Evolutionary conservation across 2,888 invertebrate genomes (phyloP), one percentile per base, ranked within the genome.

Genomic region (Drosophila maculinotata): DNA sequence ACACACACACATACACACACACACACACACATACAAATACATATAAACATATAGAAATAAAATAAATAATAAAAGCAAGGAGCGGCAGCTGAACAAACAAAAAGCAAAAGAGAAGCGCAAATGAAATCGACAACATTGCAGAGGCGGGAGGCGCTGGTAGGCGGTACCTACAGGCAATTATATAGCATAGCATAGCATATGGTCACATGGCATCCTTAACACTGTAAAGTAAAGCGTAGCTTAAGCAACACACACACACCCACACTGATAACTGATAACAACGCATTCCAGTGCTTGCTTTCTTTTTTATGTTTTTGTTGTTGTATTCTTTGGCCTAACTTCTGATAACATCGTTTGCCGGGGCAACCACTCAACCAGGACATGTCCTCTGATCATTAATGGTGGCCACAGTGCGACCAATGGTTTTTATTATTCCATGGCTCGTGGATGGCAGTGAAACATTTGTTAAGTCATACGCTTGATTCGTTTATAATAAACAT

Each of bases 381-480:
- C 44, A 30, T 30, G 28, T 30, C 12, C 30, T 30, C 31, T 7
- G 49, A 49, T 49, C 57, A 41, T 39, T 41, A 57, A 53, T 45
- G 31, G 26, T 14, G 45, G 23, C 23, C 41, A 35, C 12, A n/a
- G n/a, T n/a, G n/a, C n/a, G n/a, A n/a, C n/a, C n/a, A n/a, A n/a
- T n/a, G n/a, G 20, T 4, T 20, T 3, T 20, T 20, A 20, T 20
- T 20, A 20, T 20, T 35, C 12, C 14, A 15, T 25, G 48, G 14
- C 14, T 14, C n/a, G 31, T 2, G 10, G 15, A 10, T 23, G 49
- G 36, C 28, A 35, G 39, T 5, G 44, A 59, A 66, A 75, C 71
- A 74, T 59, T 76, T 74, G 74, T 63, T 63, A 63, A 74, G 76
- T 63, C 74, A 63, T 31, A 71, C 74, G 74, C 76, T 76, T 68